These are phyloP conservation scores for Petrolisthes cinctipes DNA, from an alignment of 2,888 invertebrate genomes.

Conservation along the genomic window DNA sequence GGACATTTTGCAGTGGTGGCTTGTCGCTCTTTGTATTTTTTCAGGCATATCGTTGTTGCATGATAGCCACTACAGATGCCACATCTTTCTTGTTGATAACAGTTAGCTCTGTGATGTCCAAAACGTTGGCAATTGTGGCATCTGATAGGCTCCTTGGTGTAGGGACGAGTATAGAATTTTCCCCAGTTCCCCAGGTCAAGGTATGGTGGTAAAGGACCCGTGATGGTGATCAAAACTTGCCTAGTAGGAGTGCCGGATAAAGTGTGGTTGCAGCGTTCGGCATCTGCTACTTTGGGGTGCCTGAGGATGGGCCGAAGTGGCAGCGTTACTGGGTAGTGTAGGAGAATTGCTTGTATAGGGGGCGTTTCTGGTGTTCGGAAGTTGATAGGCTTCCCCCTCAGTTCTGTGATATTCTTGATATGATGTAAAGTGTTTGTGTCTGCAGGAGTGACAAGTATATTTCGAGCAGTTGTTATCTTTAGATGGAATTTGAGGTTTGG, in stretches of 20 bases:
- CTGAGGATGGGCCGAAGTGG: not conserved
- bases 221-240: not conserved
- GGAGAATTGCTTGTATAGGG: not conserved
- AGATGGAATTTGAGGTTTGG: not conserved
- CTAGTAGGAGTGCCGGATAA: not conserved
- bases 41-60: not conserved
- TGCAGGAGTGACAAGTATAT: not conserved
- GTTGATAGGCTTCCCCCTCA: not conserved
- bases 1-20: not conserved
- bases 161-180: not conserved
- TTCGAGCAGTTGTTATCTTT: not conserved
- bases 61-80: not conserved
- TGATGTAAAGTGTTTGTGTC: not conserved
- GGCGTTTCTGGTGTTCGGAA: not conserved
- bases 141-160: not conserved
- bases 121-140: not conserved
- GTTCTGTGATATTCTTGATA: not conserved
- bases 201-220: not conserved
- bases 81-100: not conserved
- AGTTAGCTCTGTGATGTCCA: not conserved
- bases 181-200: not conserved
- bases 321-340: not conserved
- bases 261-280: not conserved
- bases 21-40: not conserved
- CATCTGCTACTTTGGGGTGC: not conserved